A percentile compares a stretch with the other conserved stretches of the same genome.
These are phyloP conservation scores for Tympanuchus pallidicinctus DNA, from an alignment of 2,113 vertebrate genomes.

Conservation along the genomic window DNA sequence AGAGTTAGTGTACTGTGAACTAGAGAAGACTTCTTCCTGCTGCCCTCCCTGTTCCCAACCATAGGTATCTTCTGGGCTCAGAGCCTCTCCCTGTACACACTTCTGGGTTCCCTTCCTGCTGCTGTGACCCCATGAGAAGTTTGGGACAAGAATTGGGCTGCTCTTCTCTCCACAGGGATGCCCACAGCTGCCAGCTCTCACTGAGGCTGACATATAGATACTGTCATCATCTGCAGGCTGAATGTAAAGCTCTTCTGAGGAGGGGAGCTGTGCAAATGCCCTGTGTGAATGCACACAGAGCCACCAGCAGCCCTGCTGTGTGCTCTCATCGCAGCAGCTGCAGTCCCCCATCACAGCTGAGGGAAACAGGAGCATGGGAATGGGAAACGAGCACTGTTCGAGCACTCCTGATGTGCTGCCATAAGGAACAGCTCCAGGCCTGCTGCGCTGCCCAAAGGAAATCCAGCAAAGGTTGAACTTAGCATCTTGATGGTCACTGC, in stretches of 20 bases:
- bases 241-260: neutral
- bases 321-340: neutral
- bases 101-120: neutral
- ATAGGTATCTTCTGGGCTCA: fast-evolving
- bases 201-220: neutral
- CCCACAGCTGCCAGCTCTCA: neutral
- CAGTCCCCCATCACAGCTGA: neutral
- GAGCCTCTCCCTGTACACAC: neutral
- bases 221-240: neutral
- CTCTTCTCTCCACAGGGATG: neutral
- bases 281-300: neutral
- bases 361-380: neutral
- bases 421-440: neutral
- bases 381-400: neutral
- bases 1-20: neutral
- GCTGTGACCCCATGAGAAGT: neutral
- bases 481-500: neutral
- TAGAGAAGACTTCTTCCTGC: neutral
- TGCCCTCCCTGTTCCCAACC: neutral
- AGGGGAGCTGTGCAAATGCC: neutral
- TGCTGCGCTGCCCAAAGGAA: neutral
- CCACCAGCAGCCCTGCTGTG: neutral
- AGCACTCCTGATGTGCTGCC: neutral
- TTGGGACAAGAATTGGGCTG: neutral
- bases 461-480: neutral